Base-by-base conservation (phyloP, 2,113 vertebrate genomes). In the Mus pahari region DNA sequence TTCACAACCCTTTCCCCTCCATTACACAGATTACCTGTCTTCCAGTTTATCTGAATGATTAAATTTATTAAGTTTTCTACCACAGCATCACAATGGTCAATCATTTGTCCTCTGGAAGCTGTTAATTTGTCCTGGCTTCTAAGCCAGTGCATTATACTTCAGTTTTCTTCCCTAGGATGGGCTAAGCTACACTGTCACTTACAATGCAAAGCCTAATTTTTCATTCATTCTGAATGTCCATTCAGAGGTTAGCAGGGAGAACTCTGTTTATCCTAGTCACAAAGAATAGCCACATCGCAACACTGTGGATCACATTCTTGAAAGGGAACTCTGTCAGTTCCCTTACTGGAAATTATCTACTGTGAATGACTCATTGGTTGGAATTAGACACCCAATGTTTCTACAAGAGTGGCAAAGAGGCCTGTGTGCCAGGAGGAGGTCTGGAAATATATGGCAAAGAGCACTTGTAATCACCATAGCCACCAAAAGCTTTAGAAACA, bases 391-490 rank as follows among this genome's bases (percentile, higher is more conserved):
- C 39, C 60, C 77, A 39, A 13, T 75, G 55, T 79, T 94, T 84
- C 31, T 79, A 50, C 17, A 74, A 45, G 60, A 91, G 42, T 48
- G 19, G 19, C 28, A 17, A 89, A 50, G 53, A 89, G 45, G 26
- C n/a, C 78, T 64, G 2, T 71, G n/a, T 93, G 7, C 33, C 75
- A 66, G 45, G 66, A 87, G 13, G 74, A 89, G 50, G 66, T 86
- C 58, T 60, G 73, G 78, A 89, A 92, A 36, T 86, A 26, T 70
- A 89, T 93, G n/a, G 13, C 36, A 58, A 94, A 91, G 39, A 95
- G 7, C 28, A 55, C 53, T 87, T 55, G 45, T 66, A 87, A 87
- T 89, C 84, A 66, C 42, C 28, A 4, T 16, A 79, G 48, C 66
- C 5, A 16, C 7, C 2, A 5, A 36, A 68, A 68, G 66, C 66